Base-by-base conservation (phyloP, 35 echinoderm and acorn worm species). In the Apostichopus japonicus region DNA sequence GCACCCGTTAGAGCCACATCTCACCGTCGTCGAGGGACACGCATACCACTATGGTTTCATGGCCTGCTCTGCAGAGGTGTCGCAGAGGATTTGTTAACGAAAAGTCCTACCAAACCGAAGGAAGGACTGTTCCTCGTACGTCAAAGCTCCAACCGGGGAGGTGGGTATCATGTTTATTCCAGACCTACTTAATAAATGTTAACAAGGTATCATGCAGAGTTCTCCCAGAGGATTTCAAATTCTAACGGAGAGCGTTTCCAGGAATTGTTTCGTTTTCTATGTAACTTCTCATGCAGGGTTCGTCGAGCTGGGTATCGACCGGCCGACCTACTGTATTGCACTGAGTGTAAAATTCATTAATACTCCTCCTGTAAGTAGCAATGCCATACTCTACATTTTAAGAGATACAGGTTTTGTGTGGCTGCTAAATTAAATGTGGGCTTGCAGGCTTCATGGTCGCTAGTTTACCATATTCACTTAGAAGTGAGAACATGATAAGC, bases 131-230 rank as follows among this genome's bases (percentile, higher is more conserved):
- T 96, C 62, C 92, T 98, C 10, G 96, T 98, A 56, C 59, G 96
- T 53, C 96, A 98, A 75, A 98, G 96, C 89, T 94, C 92, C 81
- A 98, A 98, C 71, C 93, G 96, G 27, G 96, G 96, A 93, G 96
- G 96, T 98, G 25, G 79, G 96, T 77, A 54, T 82, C 80, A 53
- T 55, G 10, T 83, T 83, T 75, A 19, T 75, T 75, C 21, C 6
- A 75, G 71, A 75, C n/a, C 71, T 75, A 23, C 71, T 75, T 13
- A 23, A 14, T 75, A 75, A 23, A 75, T 75, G 71, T 75, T 75
- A 23, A 75, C 71, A 75, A n/a, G 71, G 11, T 19, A n/a, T 21
- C 71, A 24, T n/a, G 71, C 71, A 19, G 21, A 75, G 71, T 7
- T 75, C 7, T 1, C 7, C 57, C 57, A 61, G 13, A 2, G 0